Evolutionary conservation across 2,888 invertebrate species (phyloP).

Genomic region (Drepanosiphum platanoidis): DNA sequence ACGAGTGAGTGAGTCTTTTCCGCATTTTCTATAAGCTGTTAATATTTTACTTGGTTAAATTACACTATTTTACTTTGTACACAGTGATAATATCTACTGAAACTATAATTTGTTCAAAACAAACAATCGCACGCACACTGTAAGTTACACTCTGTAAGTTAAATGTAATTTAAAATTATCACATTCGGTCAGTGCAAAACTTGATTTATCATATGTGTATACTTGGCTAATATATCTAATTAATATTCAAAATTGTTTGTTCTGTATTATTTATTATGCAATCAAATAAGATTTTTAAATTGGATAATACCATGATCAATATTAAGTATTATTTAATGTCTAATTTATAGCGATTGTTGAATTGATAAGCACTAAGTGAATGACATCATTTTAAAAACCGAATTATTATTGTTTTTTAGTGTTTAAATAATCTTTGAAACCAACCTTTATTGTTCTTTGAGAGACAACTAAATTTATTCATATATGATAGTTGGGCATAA

Average conservation of each 20-base stretch:
- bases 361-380: too few relatives aligned
- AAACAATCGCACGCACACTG: background rate
- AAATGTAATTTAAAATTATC: background rate
- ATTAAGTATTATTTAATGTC: too few relatives aligned
- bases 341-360: too few relatives aligned
- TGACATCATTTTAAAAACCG: too few relatives aligned
- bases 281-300: background rate
- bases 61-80: background rate
- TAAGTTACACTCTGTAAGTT: too few relatives aligned
- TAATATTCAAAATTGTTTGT: background rate
- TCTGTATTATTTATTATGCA: background rate
- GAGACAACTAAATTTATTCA: too few relatives aligned
- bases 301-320: background rate
- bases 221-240: too few relatives aligned
- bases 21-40: background rate
- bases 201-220: background rate
- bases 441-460: too few relatives aligned
- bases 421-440: too few relatives aligned
- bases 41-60: background rate
- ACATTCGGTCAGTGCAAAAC: background rate
- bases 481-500: too few relatives aligned
- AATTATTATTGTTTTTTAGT: too few relatives aligned
- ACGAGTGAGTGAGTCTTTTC: background rate
- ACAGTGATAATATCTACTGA: too few relatives aligned
- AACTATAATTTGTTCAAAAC: background rate